A percentile compares a stretch with the other conserved stretches of the same genome.
These are phyloP conservation scores for Chrysogorgia sp. DNA, from an alignment of 92 coral and sea anemone genomes.

Conservation along the genomic window DNA sequence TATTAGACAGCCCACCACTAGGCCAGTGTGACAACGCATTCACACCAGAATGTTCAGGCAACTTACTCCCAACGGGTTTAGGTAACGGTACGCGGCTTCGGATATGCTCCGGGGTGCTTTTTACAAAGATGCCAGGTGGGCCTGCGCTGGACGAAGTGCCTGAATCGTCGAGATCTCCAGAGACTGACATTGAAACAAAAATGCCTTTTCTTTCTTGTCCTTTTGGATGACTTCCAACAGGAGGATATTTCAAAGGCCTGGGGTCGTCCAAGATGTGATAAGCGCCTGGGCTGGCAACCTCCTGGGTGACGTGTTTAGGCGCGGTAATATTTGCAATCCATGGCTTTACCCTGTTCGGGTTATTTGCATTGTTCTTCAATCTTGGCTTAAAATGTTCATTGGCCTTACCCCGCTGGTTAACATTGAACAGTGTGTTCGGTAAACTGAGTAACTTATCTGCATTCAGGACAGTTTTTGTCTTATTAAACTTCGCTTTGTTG, in stretches of 20 bases:
- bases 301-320: background rate
- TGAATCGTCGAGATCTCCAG: constrained; percentile 31
- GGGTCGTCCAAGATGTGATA: constrained; percentile 17
- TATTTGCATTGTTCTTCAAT: background rate
- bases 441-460: background rate
- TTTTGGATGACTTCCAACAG: background rate
- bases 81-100: constrained; percentile 33
- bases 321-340: background rate
- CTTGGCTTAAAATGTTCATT: background rate
- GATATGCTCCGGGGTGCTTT: constrained; percentile 37
- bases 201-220: constrained; percentile 5
- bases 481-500: background rate
- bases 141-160: background rate
- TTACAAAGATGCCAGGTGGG: constrained; percentile 30
- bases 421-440: background rate
- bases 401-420: background rate
- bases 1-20: background rate
- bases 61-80: background rate
- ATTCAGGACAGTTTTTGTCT: background rate
- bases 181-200: constrained; percentile 25
- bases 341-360: background rate
- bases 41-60: background rate
- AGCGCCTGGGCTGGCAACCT: background rate
- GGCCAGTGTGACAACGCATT: constrained; percentile 17
- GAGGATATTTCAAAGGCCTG: background rate